A percentile compares a stretch with the other conserved stretches of the same genome.
These are phyloP conservation scores for Zoroaster sp. DNA, from an alignment of 53 echinoderm and acorn worm species.

Conservation along the genomic window DNA sequence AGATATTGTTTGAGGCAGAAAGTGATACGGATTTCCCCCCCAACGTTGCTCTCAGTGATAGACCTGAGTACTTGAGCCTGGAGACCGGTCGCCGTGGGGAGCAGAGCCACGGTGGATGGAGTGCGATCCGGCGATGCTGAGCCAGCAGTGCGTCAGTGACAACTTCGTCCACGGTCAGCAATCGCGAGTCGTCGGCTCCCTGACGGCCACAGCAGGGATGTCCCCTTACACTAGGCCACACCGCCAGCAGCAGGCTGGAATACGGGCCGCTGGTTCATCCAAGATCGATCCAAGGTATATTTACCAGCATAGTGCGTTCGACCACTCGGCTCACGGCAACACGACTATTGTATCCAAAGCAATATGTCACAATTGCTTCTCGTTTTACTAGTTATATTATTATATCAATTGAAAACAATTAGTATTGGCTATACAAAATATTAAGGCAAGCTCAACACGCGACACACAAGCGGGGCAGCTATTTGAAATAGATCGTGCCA, in stretches of 20 bases:
- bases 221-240: conserved; percentile 63
- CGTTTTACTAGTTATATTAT: not conserved
- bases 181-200: not conserved
- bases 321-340: not conserved
- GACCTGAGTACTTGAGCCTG: not conserved
- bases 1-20: too few species aligned
- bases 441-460: conserved; percentile 7
- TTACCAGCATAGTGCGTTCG: not conserved
- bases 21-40: not conserved
- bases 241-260: conserved; percentile 3
- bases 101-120: not conserved
- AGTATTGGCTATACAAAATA: not conserved
- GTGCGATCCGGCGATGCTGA: conserved; percentile 32
- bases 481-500: not conserved
- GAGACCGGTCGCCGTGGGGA: not conserved
- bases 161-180: conserved; percentile 33
- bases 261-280: conserved; percentile 52
- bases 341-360: not conserved
- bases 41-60: not conserved
- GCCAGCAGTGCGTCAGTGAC: conserved; percentile 37
- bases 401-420: conserved; percentile 27
- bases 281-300: conserved; percentile 70
- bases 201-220: conserved; percentile 26
- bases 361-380: not conserved
- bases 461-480: conserved; percentile 8